phyloP scores from a whole-genome alignment of 2,797 vertebrate genomes.

The Hypotaenidia okinawae region DNA sequence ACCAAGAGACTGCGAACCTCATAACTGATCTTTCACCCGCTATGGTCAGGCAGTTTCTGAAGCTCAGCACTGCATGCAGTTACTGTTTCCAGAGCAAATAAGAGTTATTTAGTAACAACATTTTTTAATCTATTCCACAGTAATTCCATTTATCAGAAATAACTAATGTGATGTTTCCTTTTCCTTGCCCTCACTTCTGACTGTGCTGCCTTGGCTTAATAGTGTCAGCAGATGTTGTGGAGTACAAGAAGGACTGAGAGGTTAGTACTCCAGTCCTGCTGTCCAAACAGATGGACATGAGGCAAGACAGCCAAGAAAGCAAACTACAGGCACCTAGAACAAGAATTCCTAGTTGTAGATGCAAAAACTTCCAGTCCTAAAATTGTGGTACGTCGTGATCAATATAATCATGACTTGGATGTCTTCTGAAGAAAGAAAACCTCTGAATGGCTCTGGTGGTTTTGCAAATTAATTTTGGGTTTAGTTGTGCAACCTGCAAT shows the following conservation, averaged over 20 bases:
- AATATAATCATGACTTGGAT: background rate
- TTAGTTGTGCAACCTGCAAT: background rate
- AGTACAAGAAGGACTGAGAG: background rate
- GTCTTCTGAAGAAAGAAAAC: background rate
- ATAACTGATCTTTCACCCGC: background rate
- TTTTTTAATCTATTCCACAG: background rate
- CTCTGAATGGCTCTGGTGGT: background rate
- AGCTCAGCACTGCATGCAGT: background rate
- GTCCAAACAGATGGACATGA: background rate
- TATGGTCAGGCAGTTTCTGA: background rate
- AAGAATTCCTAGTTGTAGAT: background rate
- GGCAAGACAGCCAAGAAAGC: background rate
- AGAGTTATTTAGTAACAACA: background rate
- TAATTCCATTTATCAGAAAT: background rate
- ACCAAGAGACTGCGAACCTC: background rate
- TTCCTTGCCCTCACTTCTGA: background rate
- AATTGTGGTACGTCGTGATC: background rate
- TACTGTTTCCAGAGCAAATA: background rate
- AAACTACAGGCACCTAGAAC: background rate
- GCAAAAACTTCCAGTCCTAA: background rate
- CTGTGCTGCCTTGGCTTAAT: background rate
- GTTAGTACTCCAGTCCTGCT: background rate
- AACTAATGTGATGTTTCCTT: background rate
- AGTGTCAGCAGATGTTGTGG: background rate
- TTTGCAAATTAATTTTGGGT: background rate